Base-by-base conservation (phyloP, 2,113 vertebrate genomes). In the Oplegnathus fasciatus region DNA sequence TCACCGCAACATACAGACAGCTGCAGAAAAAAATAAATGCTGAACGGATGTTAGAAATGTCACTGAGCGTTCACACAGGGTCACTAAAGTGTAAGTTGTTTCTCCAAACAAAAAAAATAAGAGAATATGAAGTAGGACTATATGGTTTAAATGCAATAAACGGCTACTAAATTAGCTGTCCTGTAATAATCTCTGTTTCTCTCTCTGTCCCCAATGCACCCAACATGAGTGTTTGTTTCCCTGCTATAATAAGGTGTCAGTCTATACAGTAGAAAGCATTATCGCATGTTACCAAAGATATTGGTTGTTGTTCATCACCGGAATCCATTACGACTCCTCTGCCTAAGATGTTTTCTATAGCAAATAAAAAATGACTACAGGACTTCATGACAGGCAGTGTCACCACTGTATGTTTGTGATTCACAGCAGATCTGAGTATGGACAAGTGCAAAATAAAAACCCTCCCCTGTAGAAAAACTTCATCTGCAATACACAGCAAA, bases 251-350 rank as follows among this genome's bases (percentile, higher is more conserved):
- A 71, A 78, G 13, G 60, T 61, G 72, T 57, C 54, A 42, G 52
- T 82, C 74, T 26, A n/a, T n/a, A n/a, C n/a, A n/a, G n/a, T 42
- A 40, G 4, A 65, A 22, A 73, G 26, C 61, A 54, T 46, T 46
- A 44, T 34, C 11, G 11, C 55, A 15, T 87, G 79, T 86, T 61
- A 46, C 75, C 28, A 79, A 66, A 84, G 76, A 86, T 26, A 85
- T n/a, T 82, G 78, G 66, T 68, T 85, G 88, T 77, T 88, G 83
- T 88, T 90, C 79, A 84, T 86, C 71, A 74, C 57, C 58, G 37
- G 66, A 89, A 84, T 83, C 83, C 64, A 87, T 86, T 86, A 86
- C 84, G 46, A 4, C 58, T 40, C 28, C 57, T 84, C 55, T 52
- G 79, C 48, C 26, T 66, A 1, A 74, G 60, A 81, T 74, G 60